Base-by-base conservation (phyloP, 2,888 invertebrate genomes). In the Melinaea marsaeus region DNA sequence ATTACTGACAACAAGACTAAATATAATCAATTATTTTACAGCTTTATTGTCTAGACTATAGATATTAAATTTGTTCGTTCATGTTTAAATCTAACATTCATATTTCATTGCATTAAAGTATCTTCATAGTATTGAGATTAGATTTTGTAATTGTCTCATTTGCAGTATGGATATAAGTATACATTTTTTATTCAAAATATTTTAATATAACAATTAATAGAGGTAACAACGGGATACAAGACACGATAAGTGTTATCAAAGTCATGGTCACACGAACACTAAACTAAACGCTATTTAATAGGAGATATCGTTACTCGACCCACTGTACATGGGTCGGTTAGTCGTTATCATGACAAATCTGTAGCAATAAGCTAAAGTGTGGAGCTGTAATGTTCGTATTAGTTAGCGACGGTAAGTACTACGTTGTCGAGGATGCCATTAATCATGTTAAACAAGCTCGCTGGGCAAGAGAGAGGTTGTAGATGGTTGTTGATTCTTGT, bases 291-390 rank as follows among this genome's bases (percentile, higher is more conserved):
- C 9, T 32, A 11, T 22, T 7, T 51, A 32, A 51, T 51, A 51
- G 6, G n/a, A 22, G 4, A 3, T 51, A 22, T 51, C 51, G 51
- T 51, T 51, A 51, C 32, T 13, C 51, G 51, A 22, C 51, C 51
- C 55, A 59, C 33, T 22, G 22, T 22, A 22, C 22, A 22, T 1
- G 22, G 22, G 22, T 22, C 22, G 48, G 9, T 57, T 48, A 34
- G 61, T 32, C 71, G 72, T 74, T 75, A 75, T 70, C 69, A 71
- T 71, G 72, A 76, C 74, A 73, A 75, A 76, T 76, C 72, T 64
- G 66, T 65, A 58, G 69, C 66, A 67, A 69, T 69, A 66, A 73
- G 67, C 60, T 68, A 58, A 66, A 65, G 71, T 61, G 62, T 62
- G 67, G 71, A 70, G 65, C 71, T 72, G 69, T 71, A 76, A 75